Evolutionary conservation across 2,888 invertebrate genomes (phyloP).

Genomic region (Leucophenga maculata): DNA sequence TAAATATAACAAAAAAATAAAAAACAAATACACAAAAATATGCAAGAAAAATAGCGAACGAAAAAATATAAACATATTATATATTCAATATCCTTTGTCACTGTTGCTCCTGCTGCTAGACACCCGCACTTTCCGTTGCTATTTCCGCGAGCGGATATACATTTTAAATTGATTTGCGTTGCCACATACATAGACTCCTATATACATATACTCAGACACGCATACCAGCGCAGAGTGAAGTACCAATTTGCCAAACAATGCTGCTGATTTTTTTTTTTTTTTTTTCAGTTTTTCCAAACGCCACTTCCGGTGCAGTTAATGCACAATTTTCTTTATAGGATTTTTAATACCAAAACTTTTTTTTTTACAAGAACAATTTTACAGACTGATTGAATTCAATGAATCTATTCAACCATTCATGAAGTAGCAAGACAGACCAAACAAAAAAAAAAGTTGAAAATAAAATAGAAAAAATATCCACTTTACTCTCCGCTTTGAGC

Average conservation of each 20-base stretch:
- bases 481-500: too few relatives aligned
- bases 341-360: neutral
- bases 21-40: too few relatives aligned
- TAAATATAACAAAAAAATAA: too few relatives aligned
- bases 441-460: too few relatives aligned
- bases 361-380: constrained; percentile 14
- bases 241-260: too few relatives aligned
- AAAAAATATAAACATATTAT: neutral
- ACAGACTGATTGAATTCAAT: constrained; percentile 4
- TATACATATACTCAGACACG: too few relatives aligned
- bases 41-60: neutral
- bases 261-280: neutral
- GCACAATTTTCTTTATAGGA: constrained; percentile 4
- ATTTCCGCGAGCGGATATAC: constrained; percentile 6
- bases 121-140: neutral
- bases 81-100: neutral
- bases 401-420: neutral
- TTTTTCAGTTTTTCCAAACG: neutral
- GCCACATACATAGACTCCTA: too few relatives aligned
- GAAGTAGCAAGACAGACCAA: neutral
- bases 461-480: too few relatives aligned
- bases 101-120: neutral
- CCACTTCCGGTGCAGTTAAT: constrained; percentile 14
- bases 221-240: too few relatives aligned
- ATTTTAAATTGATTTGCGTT: constrained; percentile 8